Percentiles rank a stretch among this genome's conserved stretches.
These are phyloP conservation scores for Acanthopleura granulata DNA, from an alignment of 2,888 invertebrate genomes.

Conservation along the genomic window DNA sequence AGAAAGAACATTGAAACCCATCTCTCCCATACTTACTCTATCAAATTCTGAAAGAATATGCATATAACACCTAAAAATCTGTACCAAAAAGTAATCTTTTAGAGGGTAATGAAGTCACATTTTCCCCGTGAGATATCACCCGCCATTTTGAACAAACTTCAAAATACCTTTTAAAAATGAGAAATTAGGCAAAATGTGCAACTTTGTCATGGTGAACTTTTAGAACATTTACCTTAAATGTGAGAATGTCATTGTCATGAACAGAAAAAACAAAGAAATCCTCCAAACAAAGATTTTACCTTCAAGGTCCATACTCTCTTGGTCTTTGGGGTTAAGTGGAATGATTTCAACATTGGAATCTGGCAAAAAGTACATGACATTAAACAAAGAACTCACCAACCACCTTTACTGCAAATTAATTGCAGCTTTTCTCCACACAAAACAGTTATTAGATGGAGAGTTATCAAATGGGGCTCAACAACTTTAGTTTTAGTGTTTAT, in stretches of 20 bases:
- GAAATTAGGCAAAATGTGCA: slow-evolving; percentile 4
- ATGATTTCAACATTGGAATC: slow-evolving; percentile 21
- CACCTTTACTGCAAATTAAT: neutral
- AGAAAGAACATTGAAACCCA: neutral
- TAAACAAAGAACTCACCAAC: neutral
- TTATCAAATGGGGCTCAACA: neutral
- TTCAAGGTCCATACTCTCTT: slow-evolving; percentile 15
- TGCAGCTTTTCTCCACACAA: too few species aligned
- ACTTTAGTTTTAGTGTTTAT: neutral
- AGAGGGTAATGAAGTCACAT: too few species aligned
- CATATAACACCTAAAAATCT: too few species aligned
- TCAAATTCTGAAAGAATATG: too few species aligned
- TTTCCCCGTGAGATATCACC: too few species aligned
- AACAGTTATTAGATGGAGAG: neutral
- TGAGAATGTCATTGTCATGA: neutral
- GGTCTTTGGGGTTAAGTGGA: slow-evolving; percentile 19
- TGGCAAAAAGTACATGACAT: neutral
- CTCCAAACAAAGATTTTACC: neutral
- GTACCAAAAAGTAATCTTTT: too few species aligned
- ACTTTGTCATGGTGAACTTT: neutral
- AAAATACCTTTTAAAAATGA: too few species aligned
- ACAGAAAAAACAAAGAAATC: neutral
- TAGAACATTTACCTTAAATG: neutral
- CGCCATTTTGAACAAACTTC: too few species aligned
- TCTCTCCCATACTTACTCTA: too few species aligned